Base-by-base conservation (phyloP, 1,140 invertebrate genomes). In the Drosophila hydei region DNA sequence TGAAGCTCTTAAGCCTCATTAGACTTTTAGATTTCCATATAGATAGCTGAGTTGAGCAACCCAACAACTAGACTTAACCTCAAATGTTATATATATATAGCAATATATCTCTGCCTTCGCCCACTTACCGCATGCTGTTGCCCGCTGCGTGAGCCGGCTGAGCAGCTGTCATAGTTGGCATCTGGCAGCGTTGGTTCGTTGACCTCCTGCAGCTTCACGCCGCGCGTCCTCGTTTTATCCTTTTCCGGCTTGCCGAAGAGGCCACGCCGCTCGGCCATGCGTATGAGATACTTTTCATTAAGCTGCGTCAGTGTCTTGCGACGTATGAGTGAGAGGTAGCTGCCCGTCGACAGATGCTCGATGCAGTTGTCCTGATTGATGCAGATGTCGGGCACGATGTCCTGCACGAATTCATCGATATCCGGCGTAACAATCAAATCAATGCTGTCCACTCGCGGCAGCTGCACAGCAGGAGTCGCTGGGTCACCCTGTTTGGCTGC, bases 241-340 rank as follows among this genome's bases (percentile, higher is more conserved):
- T 74, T 76, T 12, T 77, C 89, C 4, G 91, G 81, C 43, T 93
- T 92, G 1, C 95, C 95, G 83, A 96, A 96, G 51, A 96, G 89
- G 0, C 95, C 95, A 59, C 95, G 93, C 23, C 94, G 93, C 90
- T 96, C 96, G 1, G 96, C 96, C 89, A 96, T 95, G 69, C 95
- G 94, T 40, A 96, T 96, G 93, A 96, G 95, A 78, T 95, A 96
- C 89, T 96, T 94, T 8, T 95, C 95, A 90, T 96, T 95, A 61
- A 96, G 93, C 8, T 95, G 93, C 38, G 95, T 95, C 63, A 96
- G 93, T 79, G 95, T 93, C 92, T 95, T 96, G 21, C 95, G 92
- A 60, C 95, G 94, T n/a, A 96, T 92, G 1, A 96, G 90, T 0
- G 95, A 93, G 23, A 96, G 89, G 75, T 94, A 96, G 77, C 95